Evolutionary conservation across 2,113 vertebrate species (phyloP), one percentile per base, ranked within the genome.

Genomic region (Peromyscus polionotus): DNA sequence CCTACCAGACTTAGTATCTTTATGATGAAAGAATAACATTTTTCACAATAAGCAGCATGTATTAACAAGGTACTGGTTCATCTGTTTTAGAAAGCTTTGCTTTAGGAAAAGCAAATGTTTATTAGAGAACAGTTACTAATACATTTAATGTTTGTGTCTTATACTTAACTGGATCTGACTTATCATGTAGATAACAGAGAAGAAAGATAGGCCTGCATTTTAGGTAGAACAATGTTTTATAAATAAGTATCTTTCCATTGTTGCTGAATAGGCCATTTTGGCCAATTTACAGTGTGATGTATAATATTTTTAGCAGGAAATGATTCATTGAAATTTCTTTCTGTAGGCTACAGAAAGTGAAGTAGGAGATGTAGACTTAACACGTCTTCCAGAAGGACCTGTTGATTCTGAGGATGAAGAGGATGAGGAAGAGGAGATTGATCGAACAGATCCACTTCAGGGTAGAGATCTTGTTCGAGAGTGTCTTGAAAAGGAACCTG

Each of bases 391-490:
- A 0, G 99, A 99, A 98, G 99, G 99, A 77, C 98, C 99, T 31
- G 99, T 99, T 88, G 99, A 99, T 98, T 99, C 99, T 59, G 99
- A 99, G 97, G 99, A 99, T 98, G 99, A 99, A 79, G 99, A 99
- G 31, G 99, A 99, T 75, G 99, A 99, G 95, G 99, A 99, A 87
- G 99, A 99, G 98, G 99, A 99, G 72, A 99, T 99, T 96, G 99
- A 99, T 97, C 98, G 99, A 97, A 99, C 99, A 73, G 99, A 99
- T 98, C 98, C 99, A 0, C 98, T 99, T 48, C 98, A 99, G 19
- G 99, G 99, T 8, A 98, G 99, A 95, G 99, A 99, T 97, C 98
- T 99, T 96, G 99, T 99, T 92, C 98, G 99, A 93, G 99, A 99
- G 97, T 99, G 99, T 99, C 99, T 99, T 98, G 99, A 99, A 98